These are phyloP conservation scores for Parasteatoda tepidariorum DNA, from an alignment of 1,140 invertebrate genomes.

Conservation along the genomic window DNA sequence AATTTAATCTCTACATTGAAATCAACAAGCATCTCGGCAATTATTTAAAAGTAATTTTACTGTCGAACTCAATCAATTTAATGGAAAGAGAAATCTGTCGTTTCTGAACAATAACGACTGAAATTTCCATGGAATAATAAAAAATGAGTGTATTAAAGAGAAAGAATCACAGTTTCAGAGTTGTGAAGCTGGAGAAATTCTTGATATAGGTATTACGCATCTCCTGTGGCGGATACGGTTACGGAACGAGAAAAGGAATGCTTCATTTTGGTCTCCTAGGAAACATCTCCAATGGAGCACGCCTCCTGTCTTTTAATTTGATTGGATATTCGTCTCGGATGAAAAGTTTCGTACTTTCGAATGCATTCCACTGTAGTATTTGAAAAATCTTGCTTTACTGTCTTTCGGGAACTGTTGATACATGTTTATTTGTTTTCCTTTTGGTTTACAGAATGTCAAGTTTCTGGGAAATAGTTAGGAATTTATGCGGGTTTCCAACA, in stretches of 20 bases:
- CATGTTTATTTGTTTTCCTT: background rate
- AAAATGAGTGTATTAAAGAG: too few relatives aligned
- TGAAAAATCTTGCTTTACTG: background rate
- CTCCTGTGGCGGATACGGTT: background rate
- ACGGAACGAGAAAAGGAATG: background rate
- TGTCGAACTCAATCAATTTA: too few relatives aligned
- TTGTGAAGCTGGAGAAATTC: too few relatives aligned
- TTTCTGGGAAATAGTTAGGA: background rate
- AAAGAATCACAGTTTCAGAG: too few relatives aligned
- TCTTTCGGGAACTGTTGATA: background rate
- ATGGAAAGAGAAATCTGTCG: too few relatives aligned
- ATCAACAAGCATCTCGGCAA: too few relatives aligned
- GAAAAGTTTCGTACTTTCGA: background rate
- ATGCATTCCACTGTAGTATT: background rate
- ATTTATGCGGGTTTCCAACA: too few relatives aligned
- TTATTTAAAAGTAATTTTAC: too few relatives aligned
- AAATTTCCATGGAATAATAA: too few relatives aligned
- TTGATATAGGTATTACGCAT: too few relatives aligned
- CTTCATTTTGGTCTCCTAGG: conserved; percentile 1
- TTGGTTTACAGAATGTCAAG: background rate
- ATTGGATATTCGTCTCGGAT: conserved; percentile 13
- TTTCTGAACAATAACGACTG: too few relatives aligned
- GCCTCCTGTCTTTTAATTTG: conserved; percentile 14
- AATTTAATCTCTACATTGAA: too few relatives aligned
- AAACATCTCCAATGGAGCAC: background rate